These are phyloP conservation scores for Percina caprodes DNA, from an alignment of 2,113 vertebrate genomes.

Conservation along the genomic window DNA sequence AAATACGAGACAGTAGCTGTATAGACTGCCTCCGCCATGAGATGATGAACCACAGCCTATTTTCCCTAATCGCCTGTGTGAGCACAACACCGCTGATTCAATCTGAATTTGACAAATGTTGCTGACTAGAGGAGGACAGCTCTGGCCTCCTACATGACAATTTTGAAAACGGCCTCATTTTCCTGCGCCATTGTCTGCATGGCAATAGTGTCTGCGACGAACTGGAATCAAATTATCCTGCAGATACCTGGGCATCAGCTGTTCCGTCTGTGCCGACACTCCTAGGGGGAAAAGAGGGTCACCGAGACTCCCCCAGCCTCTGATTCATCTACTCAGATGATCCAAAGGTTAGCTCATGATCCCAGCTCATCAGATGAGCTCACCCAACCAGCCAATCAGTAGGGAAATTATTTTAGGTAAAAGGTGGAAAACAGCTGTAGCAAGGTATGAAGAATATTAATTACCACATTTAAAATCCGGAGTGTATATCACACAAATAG, in stretches of 20 bases:
- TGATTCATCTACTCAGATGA: slow-evolving; percentile 65
- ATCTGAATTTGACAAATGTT: slow-evolving; percentile 76
- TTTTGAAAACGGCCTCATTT: slow-evolving; percentile 76
- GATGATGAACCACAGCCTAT: slow-evolving; percentile 55
- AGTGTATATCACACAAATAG: not conserved
- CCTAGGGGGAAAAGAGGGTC: slow-evolving; percentile 73
- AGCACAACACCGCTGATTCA: slow-evolving; percentile 69
- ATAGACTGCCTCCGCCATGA: slow-evolving; percentile 31
- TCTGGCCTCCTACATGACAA: slow-evolving; percentile 69
- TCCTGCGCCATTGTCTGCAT: slow-evolving; percentile 66
- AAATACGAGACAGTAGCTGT: slow-evolving; percentile 36
- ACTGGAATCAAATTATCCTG: slow-evolving; percentile 71
- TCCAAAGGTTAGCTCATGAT: slow-evolving; percentile 57
- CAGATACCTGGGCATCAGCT: slow-evolving; percentile 74
- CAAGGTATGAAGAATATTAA: slow-evolving; percentile 29
- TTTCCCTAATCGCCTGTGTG: slow-evolving; percentile 64
- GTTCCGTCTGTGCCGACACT: slow-evolving; percentile 20
- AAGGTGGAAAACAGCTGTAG: slow-evolving; percentile 26
- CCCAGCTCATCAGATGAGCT: slow-evolving; percentile 57
- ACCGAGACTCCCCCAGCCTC: slow-evolving; percentile 39
- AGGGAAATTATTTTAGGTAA: slow-evolving; percentile 51
- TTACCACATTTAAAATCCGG: slow-evolving; percentile 12
- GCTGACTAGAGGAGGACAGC: slow-evolving; percentile 69
- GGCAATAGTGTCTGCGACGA: slow-evolving; percentile 64
- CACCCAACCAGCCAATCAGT: slow-evolving; percentile 42